Base-by-base conservation (phyloP, 2,797 vertebrate species). In the Gila robusta region DNA sequence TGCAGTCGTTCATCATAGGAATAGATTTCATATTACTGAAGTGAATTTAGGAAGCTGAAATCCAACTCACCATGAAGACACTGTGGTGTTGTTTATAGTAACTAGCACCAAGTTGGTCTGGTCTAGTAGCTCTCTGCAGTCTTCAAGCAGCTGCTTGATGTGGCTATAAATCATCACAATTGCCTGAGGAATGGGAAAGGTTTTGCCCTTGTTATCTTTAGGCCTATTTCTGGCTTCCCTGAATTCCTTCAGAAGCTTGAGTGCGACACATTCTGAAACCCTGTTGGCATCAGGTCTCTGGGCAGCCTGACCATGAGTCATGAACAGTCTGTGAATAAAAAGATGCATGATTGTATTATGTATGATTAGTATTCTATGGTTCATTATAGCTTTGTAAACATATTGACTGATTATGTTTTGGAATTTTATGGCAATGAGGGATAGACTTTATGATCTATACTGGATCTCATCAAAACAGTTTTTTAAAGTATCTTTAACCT, bases 91-190 rank as follows among this genome's bases (percentile, higher is more conserved):
- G 67, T 88, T 88, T 3, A 85, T 72, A 1, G 62, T 88, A 12
- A 88, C 83, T 11, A 85, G 72, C 7, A 85, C 79, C 32, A 86
- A 21, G 83, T 86, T 39, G 41, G 37, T 88, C 23, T 14, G 16
- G 17, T 84, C 54, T n/a, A 66, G 14, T 3, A 86, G 28, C 4
- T 59, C 28, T 32, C 28, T 32, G 28, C 28, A 32, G 28, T 32
- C 28, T 47, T 88, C 84, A 79, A 82, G 14, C 52, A 87, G 72
- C 44, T 89, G 85, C 41, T 87, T 87, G 3, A 89, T 81, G 47
- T 87, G 85, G 41, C 72, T 19, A 23, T 87, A 87, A 0, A 52
- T 52, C 76, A 73, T 73, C 5, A 88, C 84, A 59, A 86, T 86
- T 9, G 83, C 35, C 52, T 88, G 81, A 21, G 87, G 76, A 69